These are phyloP conservation scores for Aurelia sp. DNA, from an alignment of 30 jellyfish, hydroid and myxozoan species.

Conservation along the genomic window DNA sequence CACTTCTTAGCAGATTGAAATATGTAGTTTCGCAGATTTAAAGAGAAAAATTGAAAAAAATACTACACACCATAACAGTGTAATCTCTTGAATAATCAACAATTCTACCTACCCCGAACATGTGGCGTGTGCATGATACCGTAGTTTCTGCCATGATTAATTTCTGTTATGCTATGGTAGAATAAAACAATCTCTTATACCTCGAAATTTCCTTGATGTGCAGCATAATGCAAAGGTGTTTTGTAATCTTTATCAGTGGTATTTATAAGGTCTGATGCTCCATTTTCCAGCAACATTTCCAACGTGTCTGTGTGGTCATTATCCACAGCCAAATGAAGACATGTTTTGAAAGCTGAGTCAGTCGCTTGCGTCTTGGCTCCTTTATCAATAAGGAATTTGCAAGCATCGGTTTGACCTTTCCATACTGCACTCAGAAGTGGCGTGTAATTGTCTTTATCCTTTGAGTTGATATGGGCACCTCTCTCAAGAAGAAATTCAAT, in stretches of 20 bases:
- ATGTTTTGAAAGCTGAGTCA: slow-evolving; percentile 76
- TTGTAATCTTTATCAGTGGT: slow-evolving; percentile 87
- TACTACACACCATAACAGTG: too few relatives aligned
- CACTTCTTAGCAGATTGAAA: too few relatives aligned
- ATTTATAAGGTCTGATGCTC: slow-evolving; percentile 73
- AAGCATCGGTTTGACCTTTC: slow-evolving; percentile 95
- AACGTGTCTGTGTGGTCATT: slow-evolving; percentile 65
- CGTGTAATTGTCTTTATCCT: slow-evolving; percentile 85
- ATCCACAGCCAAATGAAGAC: slow-evolving; percentile 93
- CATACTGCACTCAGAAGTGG: slow-evolving; percentile 95
- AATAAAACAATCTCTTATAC: slow-evolving; percentile 19
- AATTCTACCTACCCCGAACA: too few relatives aligned
- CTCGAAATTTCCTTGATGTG: slow-evolving; percentile 73
- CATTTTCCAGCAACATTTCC: slow-evolving; percentile 55
- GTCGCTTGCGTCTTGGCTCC: slow-evolving; percentile 74
- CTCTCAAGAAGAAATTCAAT: slow-evolving; percentile 56
- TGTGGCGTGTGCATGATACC: too few relatives aligned
- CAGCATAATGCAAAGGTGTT: slow-evolving; percentile 97
- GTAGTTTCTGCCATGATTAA: too few relatives aligned
- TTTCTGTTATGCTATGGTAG: too few relatives aligned
- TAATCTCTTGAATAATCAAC: too few relatives aligned
- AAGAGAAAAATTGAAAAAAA: too few relatives aligned
- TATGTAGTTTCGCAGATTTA: too few relatives aligned
- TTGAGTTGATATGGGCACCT: slow-evolving; percentile 82
- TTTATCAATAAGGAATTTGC: slow-evolving; percentile 46